A percentile compares a stretch with the other conserved stretches of the same genome.
These are phyloP conservation scores for Neofelis nebulosa DNA, from an alignment of 2,113 vertebrate genomes.

Conservation along the genomic window DNA sequence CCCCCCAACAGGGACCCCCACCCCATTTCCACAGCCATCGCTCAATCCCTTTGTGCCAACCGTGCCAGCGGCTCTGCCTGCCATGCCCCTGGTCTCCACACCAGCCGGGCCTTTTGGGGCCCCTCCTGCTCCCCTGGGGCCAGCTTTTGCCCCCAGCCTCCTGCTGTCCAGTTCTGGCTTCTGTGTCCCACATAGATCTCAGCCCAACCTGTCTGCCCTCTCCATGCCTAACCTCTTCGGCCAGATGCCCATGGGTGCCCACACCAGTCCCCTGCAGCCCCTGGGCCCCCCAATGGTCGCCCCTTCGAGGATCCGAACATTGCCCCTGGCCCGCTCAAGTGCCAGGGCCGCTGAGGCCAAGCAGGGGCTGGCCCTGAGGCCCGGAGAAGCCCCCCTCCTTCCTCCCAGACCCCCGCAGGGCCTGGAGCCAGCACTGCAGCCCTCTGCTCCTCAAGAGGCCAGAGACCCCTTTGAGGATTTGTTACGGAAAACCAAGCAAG, in stretches of 20 bases:
- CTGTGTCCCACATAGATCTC: slow-evolving; percentile 83
- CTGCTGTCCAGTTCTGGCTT: slow-evolving; percentile 83
- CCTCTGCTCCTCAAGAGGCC: slow-evolving; percentile 79
- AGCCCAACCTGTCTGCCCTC: slow-evolving; percentile 84
- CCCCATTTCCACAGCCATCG: slow-evolving; percentile 83
- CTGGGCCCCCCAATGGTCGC: slow-evolving; percentile 73
- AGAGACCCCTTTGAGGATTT: slow-evolving; percentile 96
- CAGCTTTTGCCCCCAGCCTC: slow-evolving; percentile 87
- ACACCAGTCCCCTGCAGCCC: slow-evolving; percentile 79
- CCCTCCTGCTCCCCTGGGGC: slow-evolving; percentile 80
- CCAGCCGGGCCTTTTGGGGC: slow-evolving; percentile 85
- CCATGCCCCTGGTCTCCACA: slow-evolving; percentile 78
- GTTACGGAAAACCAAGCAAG: slow-evolving; percentile 89
- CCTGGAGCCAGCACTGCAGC: slow-evolving; percentile 79
- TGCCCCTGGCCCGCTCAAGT: slow-evolving; percentile 80
- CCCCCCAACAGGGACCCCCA: slow-evolving; percentile 79
- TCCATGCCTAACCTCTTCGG: slow-evolving; percentile 89
- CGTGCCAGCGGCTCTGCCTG: slow-evolving; percentile 78
- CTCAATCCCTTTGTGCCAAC: slow-evolving; percentile 91
- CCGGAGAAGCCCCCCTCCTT: slow-evolving; percentile 79
- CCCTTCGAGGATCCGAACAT: slow-evolving; percentile 80
- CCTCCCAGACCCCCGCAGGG: slow-evolving; percentile 82
- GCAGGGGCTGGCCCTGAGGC: slow-evolving; percentile 77
- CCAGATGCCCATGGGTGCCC: slow-evolving; percentile 84
- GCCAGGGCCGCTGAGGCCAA: slow-evolving; percentile 84